A percentile compares a stretch with the other conserved stretches of the same genome.
These are phyloP conservation scores for Dasysyrphus tricinctus DNA, from an alignment of 2,888 invertebrate species.

Conservation along the genomic window DNA sequence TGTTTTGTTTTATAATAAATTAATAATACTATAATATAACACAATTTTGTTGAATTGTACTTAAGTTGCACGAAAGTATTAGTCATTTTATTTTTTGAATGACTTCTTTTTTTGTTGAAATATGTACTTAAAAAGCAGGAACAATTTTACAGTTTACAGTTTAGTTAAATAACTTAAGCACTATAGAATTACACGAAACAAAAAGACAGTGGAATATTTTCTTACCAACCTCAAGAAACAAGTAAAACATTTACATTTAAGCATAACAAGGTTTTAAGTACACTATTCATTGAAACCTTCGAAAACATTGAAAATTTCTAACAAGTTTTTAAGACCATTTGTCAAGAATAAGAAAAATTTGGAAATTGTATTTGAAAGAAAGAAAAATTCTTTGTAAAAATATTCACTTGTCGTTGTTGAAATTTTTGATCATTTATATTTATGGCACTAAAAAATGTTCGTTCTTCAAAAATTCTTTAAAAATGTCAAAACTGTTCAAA, in stretches of 20 bases:
- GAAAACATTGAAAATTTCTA: too few relatives aligned
- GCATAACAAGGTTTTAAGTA: background rate
- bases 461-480: too few relatives aligned
- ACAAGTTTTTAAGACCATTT: too few relatives aligned
- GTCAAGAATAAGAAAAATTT: too few relatives aligned
- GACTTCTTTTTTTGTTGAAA: conserved; percentile 25
- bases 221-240: background rate
- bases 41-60: conserved; percentile 69
- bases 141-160: conserved; percentile 61
- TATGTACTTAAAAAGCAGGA: conserved; percentile 68
- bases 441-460: too few relatives aligned
- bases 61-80: conserved; percentile 58
- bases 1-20: conserved; percentile 17
- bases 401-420: too few relatives aligned
- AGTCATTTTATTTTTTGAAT: conserved; percentile 24
- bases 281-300: background rate
- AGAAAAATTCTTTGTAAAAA: too few relatives aligned
- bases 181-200: background rate
- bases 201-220: background rate
- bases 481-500: too few relatives aligned
- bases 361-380: too few relatives aligned
- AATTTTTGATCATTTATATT: too few relatives aligned
- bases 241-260: background rate
- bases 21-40: conserved; percentile 36
- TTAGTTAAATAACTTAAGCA: conserved; percentile 8